Percentiles rank a stretch among this genome's conserved stretches.
phyloP scores from a whole-genome alignment of 2,113 vertebrate species.

The Ploceus nigricollis region DNA sequence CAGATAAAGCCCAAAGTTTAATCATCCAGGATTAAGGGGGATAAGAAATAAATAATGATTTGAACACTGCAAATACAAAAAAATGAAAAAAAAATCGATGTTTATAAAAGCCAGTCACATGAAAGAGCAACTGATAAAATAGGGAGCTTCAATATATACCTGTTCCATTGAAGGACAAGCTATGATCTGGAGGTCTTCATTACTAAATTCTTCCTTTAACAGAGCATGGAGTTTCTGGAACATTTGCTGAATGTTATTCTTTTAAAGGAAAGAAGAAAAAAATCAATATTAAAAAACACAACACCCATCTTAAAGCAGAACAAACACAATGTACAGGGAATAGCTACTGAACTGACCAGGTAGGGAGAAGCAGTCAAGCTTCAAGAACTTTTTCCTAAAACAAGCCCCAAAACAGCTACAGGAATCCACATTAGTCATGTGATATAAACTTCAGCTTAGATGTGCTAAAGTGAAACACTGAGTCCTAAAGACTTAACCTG shows the following conservation, averaged over 20 bases:
- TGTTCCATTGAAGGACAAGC: conserved; percentile 96
- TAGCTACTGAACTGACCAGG: background rate
- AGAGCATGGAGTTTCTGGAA: conserved; percentile 91
- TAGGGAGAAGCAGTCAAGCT: background rate
- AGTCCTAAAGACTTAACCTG: background rate
- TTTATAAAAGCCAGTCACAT: background rate
- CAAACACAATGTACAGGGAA: background rate
- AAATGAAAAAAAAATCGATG: background rate
- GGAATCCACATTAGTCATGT: background rate
- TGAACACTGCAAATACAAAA: background rate
- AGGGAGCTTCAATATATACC: conserved; percentile 66
- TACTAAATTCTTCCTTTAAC: conserved; percentile 91
- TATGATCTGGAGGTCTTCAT: conserved; percentile 92
- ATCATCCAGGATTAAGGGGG: background rate
- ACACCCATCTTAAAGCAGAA: background rate
- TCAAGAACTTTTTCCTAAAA: background rate
- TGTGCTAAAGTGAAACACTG: background rate
- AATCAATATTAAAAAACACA: background rate
- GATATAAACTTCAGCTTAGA: background rate
- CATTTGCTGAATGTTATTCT: conserved; percentile 96
- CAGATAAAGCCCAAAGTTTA: background rate
- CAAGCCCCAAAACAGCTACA: background rate
- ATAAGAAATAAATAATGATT: conserved; percentile 1
- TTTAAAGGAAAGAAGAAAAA: conserved; percentile 33
- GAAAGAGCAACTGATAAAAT: background rate